A percentile compares a stretch with the other conserved stretches of the same genome.
These are phyloP conservation scores for Corbicula japonica DNA, from an alignment of 2,888 invertebrate species.

Conservation along the genomic window DNA sequence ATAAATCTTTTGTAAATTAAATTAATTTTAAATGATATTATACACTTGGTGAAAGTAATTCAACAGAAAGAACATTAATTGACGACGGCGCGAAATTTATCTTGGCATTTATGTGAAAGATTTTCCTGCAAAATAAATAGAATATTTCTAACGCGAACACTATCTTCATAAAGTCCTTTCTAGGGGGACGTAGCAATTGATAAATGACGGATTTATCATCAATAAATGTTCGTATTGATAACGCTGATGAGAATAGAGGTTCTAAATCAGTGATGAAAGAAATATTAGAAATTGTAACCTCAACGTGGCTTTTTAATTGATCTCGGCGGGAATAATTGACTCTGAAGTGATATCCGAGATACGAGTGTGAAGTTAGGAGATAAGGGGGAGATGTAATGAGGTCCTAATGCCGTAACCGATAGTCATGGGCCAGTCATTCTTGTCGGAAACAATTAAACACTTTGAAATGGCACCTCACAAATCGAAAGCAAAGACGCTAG, in stretches of 20 bases:
- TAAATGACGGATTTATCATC: slow-evolving; percentile 69
- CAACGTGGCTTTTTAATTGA: slow-evolving; percentile 65
- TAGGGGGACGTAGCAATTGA: slow-evolving; percentile 48
- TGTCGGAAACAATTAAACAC: slow-evolving; percentile 38
- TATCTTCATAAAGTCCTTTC: slow-evolving; percentile 53
- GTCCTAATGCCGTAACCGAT: slow-evolving; percentile 39
- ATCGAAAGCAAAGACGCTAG: too few species aligned
- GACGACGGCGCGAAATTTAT: slow-evolving; percentile 24
- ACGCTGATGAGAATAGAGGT: slow-evolving; percentile 37
- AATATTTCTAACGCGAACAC: slow-evolving; percentile 33
- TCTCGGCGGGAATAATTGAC: slow-evolving; percentile 65
- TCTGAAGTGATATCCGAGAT: slow-evolving; percentile 40
- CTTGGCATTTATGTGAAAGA: slow-evolving; percentile 35
- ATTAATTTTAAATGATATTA: too few species aligned
- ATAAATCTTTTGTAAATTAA: too few species aligned
- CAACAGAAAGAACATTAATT: neutral
- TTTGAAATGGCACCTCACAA: too few species aligned
- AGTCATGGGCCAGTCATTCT: slow-evolving; percentile 8
- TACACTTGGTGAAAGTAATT: neutral
- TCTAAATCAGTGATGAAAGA: slow-evolving; percentile 67
- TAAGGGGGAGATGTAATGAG: slow-evolving; percentile 45
- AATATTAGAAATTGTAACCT: slow-evolving; percentile 70
- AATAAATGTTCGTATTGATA: slow-evolving; percentile 66
- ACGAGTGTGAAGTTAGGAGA: slow-evolving; percentile 8
- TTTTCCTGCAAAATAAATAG: slow-evolving; percentile 27